Base-by-base conservation (phyloP, 2,113 vertebrate genomes). In the Podocnemis expansa region DNA sequence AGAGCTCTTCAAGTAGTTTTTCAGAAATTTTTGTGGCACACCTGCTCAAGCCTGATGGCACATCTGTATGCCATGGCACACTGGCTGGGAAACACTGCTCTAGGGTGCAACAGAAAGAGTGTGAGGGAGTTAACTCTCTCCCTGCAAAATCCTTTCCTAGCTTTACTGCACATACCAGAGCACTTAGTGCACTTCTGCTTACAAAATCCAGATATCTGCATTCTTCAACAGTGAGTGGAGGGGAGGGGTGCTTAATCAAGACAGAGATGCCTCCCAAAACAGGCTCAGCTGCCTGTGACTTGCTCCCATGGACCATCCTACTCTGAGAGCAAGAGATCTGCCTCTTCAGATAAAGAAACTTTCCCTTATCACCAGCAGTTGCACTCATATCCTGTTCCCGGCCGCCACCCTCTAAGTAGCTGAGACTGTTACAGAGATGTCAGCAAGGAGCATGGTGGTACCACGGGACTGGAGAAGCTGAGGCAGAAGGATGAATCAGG, bases 191-290 rank as follows among this genome's bases (percentile, higher is more conserved):
- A 19, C 49, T n/a, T 45, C 41, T 75, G 52, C 16, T 88, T 93
- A 51, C 63, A 78, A 85, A 85, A 85, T 49, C 29, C 47, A 51
- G 58, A 63, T 41, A 79, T 52, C 41, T 43, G 78, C 41, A 49
- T 27, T 6, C 8, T 51, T 24, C 38, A 19, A n/a, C 0, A 25
- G 0, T n/a, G 1, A 0, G 10, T 8, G 63, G n/a, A 10, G 7
- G 17, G n/a, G n/a, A n/a, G 45, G 60, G 83, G 75, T 38, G 41
- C 75, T 91, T 75, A 56, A 11, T 52, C 25, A 84, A 49, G 79
- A 56, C 49, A 87, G 55, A 25, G n/a, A 75, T 60, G 76, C 60
- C 73, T 82, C 79, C 85, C 73, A 55, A 80, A 55, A 34, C 31
- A 47, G 49, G 29, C 34, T 88, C 17, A 34, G 49, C 25, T 49